Percentiles rank a stretch among this genome's conserved stretches.
Evolutionary conservation across 1,140 invertebrate species (phyloP).

Genomic region (Lepidostoma basale): DNA sequence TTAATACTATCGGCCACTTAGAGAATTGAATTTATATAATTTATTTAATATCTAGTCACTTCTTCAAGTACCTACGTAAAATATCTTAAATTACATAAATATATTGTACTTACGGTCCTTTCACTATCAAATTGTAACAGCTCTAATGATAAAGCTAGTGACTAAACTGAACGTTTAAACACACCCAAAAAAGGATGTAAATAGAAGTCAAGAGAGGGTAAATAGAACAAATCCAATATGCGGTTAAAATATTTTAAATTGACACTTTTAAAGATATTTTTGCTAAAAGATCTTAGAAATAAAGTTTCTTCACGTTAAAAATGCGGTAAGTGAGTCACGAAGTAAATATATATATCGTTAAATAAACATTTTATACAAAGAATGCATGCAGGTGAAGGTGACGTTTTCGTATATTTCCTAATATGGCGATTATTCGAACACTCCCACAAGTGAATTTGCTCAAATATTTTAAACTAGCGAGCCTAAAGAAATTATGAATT

Average conservation of each 20-base stretch:
- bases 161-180: slow-evolving; percentile 9
- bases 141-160: slow-evolving; percentile 67
- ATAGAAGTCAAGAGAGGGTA: slow-evolving; percentile 13
- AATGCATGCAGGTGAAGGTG: slow-evolving; percentile 27
- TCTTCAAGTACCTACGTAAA: no score
- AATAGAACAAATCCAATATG: slow-evolving; percentile 17
- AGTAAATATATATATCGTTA: not conserved
- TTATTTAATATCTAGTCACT: no score
- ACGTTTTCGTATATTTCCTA: slow-evolving; percentile 43
- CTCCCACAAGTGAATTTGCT: no score
- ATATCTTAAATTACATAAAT: no score
- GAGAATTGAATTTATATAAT: no score
- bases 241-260: slow-evolving; percentile 1
- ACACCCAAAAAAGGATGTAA: slow-evolving; percentile 23
- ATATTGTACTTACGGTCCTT: no score
- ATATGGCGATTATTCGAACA: slow-evolving; percentile 34
- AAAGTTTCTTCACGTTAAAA: not conserved
- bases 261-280: not conserved
- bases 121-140: no score
- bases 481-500: no score
- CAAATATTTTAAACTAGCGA: no score
- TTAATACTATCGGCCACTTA: no score
- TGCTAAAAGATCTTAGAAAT: not conserved
- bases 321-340: not conserved
- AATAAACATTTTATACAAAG: slow-evolving; percentile 14